Conservation (phyloP, 2,113 vertebrate species). For the Porphyrio hochstetteri region DNA sequence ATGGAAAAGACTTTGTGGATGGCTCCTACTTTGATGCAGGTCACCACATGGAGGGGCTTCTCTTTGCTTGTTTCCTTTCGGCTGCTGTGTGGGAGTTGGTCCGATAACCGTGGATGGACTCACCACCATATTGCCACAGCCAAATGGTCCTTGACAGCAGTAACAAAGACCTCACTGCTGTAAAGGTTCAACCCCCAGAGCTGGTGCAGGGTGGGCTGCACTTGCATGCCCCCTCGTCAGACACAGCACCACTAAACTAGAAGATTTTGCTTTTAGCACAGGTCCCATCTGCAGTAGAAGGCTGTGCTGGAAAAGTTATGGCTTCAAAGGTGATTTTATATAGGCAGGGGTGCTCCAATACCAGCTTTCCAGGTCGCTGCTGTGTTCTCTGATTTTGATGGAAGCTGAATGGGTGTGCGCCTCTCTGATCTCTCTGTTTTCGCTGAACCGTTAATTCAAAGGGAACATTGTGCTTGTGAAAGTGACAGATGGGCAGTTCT, state of each 20-base stretch:
- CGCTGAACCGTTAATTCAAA: neutral
- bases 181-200: neutral
- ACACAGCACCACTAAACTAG: neutral
- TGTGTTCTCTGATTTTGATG: neutral
- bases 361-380: neutral
- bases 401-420: neutral
- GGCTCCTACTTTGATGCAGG: neutral
- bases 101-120: neutral
- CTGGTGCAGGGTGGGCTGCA: neutral
- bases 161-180: neutral
- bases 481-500: neutral
- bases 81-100: rapidly evolving
- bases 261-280: neutral
- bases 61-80: neutral
- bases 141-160: neutral
- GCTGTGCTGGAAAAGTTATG: neutral
- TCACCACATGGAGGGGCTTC: neutral
- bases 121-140: rapidly evolving
- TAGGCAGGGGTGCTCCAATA: neutral
- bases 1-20: neutral
- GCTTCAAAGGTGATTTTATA: neutral
- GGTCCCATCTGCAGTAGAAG: neutral
- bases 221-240: neutral
- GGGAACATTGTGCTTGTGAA: neutral
- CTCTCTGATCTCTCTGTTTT: neutral